These are phyloP conservation scores for Cynoglossus semilaevis DNA, from an alignment of 2,113 vertebrate species.

Conservation along the genomic window DNA sequence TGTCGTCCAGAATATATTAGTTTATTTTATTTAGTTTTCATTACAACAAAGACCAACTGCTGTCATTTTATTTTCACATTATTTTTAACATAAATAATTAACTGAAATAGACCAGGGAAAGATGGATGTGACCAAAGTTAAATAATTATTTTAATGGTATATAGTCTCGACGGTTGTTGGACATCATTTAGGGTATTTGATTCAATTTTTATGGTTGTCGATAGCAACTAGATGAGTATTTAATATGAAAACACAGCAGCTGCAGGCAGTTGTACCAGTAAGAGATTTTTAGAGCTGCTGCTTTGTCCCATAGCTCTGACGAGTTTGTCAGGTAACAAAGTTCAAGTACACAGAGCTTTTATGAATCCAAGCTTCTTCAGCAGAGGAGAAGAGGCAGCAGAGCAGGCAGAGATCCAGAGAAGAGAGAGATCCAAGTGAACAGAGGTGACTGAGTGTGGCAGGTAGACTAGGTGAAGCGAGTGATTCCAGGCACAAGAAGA, in stretches of 20 bases:
- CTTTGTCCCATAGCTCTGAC: background rate
- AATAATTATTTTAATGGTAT: background rate
- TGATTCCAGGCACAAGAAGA: slow-evolving; percentile 1
- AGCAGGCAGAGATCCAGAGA: background rate
- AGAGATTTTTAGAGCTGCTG: background rate
- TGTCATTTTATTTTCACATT: too few relatives aligned
- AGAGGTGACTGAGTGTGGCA: slow-evolving; percentile 6
- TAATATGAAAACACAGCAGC: background rate
- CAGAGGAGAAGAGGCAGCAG: background rate
- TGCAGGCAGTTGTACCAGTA: too few relatives aligned
- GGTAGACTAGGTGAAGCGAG: background rate
- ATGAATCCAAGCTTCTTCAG: background rate
- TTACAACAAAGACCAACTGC: too few relatives aligned
- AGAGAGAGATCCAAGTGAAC: background rate
- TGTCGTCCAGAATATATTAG: too few relatives aligned
- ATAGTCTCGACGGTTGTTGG: background rate
- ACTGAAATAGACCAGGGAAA: background rate
- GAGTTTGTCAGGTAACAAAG: slow-evolving; percentile 5
- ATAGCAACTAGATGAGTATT: background rate
- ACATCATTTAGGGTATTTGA: background rate
- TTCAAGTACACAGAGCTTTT: background rate
- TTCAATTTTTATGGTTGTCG: background rate
- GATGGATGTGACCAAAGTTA: background rate
- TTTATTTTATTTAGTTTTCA: too few relatives aligned
- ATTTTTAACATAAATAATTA: too few relatives aligned